Evolutionary conservation across 1,140 invertebrate species (phyloP), one percentile per base, ranked within the genome.

Genomic region (Drosophila setifemur): DNA sequence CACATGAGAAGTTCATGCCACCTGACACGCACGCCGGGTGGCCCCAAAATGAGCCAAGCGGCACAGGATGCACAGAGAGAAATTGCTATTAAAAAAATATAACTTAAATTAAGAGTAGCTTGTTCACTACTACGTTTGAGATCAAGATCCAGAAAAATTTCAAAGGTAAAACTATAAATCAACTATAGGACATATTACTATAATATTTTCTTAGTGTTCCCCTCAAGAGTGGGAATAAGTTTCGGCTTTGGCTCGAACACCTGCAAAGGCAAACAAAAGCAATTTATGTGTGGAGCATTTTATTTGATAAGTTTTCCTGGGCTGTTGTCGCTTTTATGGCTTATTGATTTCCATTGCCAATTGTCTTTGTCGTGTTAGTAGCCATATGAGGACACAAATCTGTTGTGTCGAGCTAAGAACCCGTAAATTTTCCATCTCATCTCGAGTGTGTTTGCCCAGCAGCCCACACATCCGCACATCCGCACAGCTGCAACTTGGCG

Each of bases 271-370:
- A 26, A 48, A 31, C 11, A 9, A 43, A 68, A 49, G 39, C 67
- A 70, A 70, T 60, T 71, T 49, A 39, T 53, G 52, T 53, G 52
- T 54, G 66, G 39, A 47, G 21, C 33, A 47, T 72, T 83, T 74
- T 72, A 79, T 83, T 86, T 74, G 64, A 79, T 54, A 83, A 85
- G 73, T 86, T 83, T 73, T 52, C 28, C 19, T 52, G 12, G 43
- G 21, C 29, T 28, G 19, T 40, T 67, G 35, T 74, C 57, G 55
- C 48, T 47, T 86, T 81, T 86, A 85, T 73, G 79, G 75, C 75
- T 71, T 86, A 85, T 85, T 85, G 81, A 85, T 85, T 74, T 54
- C 50, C 70, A 75, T 72, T 73, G 66, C 40, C 73, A 25, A 61
- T 58, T 64, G 53, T 49, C 58, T 67, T 67, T 72, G 75, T 66